Evolutionary conservation across 2,113 vertebrate species (phyloP), one percentile per base, ranked within the genome.

Genomic region (Sinosuthora webbiana): DNA sequence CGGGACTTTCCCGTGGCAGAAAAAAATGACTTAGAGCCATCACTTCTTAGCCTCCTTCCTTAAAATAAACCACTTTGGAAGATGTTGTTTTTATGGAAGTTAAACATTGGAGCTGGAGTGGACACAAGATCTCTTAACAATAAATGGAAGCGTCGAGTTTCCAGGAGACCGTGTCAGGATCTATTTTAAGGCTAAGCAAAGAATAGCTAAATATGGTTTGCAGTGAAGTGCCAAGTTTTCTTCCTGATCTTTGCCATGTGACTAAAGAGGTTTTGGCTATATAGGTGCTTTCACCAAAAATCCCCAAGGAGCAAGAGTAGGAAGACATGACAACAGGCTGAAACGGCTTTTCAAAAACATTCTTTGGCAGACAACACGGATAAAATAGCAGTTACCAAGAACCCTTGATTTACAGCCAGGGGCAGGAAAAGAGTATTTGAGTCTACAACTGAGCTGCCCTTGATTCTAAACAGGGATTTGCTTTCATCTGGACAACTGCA

Each of bases 131-230:
- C 59, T 89, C 57, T 39, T 64, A 94, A 91, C 79, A 95, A 91
- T 71, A 83, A 96, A 89, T 75, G 90, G 64, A 88, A 91, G 91
- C 13, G 0, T 4, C 0, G 1, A 53, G 85, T 90, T 95, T 95
- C 90, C 93, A 91, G 81, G 91, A 87, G 75, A 45, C 81, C 1
- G 45, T 37, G 92, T 93, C 94, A 92, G 82, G 56, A 44, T 90
- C 95, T 97, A 94, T 96, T 95, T 95, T 95, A 83, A 95, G 93
- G 49, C 45, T 67, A 52, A 56, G 87, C 53, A 39, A 71, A 94
- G 89, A 92, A 93, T 77, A 90, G 68, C 93, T 95, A 95, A 96
- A 94, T 94, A 93, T 92, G 90, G 93, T 91, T 94, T 70, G 90
- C 47, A 42, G 65, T 1, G 7, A 84, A 76, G 41, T 78, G 90